phyloP scores from a whole-genome alignment of 2,888 invertebrate genomes.

The Trichopoda pennipes region DNA sequence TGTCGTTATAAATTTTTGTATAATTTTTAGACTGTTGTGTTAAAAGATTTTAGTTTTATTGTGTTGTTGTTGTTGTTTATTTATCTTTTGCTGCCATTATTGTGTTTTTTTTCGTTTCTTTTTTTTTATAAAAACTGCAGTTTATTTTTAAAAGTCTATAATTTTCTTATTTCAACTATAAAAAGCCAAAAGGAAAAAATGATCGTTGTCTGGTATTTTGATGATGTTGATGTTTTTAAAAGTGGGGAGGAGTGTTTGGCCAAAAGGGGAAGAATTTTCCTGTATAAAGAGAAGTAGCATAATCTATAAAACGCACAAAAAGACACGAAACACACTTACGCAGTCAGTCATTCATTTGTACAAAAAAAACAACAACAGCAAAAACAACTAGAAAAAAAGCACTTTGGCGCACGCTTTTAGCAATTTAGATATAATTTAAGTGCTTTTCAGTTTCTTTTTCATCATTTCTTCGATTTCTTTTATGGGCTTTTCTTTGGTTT shows the following conservation, averaged over 20 bases:
- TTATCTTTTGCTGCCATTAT: conserved; percentile 6
- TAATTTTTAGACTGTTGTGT: conserved; percentile 10
- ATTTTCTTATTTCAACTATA: conserved; percentile 46
- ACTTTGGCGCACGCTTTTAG: conserved; percentile 68
- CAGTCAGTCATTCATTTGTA: conserved; percentile 62
- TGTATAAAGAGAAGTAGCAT: conserved; percentile 39
- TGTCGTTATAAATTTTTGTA: conserved; percentile 2
- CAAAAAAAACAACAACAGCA: conserved; percentile 49
- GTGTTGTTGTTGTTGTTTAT: too few species aligned
- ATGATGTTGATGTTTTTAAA: conserved; percentile 36
- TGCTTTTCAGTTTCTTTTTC: conserved; percentile 47
- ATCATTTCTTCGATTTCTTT: conserved; percentile 5
- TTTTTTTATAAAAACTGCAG: conserved; percentile 52
- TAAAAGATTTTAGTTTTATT: background rate
- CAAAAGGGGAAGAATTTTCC: conserved; percentile 53
- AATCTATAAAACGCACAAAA: conserved; percentile 65
- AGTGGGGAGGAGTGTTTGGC: conserved; percentile 40
- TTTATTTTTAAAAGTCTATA: conserved; percentile 63
- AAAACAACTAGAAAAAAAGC: conserved; percentile 32
- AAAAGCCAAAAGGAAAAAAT: conserved; percentile 43
- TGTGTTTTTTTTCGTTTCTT: conserved; percentile 4
- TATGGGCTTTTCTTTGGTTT: conserved; percentile 11
- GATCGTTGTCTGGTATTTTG: conserved; percentile 55
- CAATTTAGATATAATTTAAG: conserved; percentile 60
- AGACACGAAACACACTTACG: conserved; percentile 67